These are phyloP conservation scores for Fabriciana adippe DNA, from an alignment of 2,888 invertebrate genomes.

Conservation along the genomic window DNA sequence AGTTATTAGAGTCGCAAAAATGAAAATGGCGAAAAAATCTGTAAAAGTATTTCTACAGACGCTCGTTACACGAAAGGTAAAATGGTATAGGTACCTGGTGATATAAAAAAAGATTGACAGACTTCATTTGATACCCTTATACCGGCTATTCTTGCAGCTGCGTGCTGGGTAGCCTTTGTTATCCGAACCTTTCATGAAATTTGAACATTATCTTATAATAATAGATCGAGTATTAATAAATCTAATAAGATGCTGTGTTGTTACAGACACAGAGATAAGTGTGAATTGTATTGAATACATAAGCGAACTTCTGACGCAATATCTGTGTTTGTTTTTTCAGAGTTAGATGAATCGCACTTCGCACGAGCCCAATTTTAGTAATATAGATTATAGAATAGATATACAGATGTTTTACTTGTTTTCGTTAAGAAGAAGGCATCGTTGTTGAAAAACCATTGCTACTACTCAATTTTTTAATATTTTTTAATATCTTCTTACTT, in stretches of 20 bases:
- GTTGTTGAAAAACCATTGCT: too few species aligned
- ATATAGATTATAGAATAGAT: too few species aligned
- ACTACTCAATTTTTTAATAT: too few species aligned
- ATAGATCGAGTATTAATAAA: conserved; percentile 1
- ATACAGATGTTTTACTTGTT: too few species aligned
- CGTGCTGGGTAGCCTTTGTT: conserved; percentile 7
- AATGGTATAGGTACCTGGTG: background rate
- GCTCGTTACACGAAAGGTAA: too few species aligned
- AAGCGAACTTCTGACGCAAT: conserved; percentile 11
- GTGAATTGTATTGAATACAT: background rate
- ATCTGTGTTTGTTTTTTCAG: conserved; percentile 7
- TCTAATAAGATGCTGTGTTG: conserved; percentile 1
- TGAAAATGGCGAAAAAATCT: too few species aligned
- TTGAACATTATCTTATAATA: conserved; percentile 12
- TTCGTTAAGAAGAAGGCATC: too few species aligned
- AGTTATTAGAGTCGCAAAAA: too few species aligned
- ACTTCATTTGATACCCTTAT: conserved; percentile 11
- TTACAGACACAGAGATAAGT: conserved; percentile 9
- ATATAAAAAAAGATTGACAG: conserved; percentile 17
- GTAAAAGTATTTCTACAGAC: too few species aligned
- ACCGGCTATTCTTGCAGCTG: conserved; percentile 17
- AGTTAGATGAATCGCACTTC: conserved; percentile 5
- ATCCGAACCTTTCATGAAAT: conserved; percentile 4
- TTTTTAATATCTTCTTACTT: too few species aligned
- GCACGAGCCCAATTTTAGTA: background rate